These are phyloP conservation scores for Dicaeum eximium DNA, from an alignment of 2,113 vertebrate genomes.

Conservation along the genomic window DNA sequence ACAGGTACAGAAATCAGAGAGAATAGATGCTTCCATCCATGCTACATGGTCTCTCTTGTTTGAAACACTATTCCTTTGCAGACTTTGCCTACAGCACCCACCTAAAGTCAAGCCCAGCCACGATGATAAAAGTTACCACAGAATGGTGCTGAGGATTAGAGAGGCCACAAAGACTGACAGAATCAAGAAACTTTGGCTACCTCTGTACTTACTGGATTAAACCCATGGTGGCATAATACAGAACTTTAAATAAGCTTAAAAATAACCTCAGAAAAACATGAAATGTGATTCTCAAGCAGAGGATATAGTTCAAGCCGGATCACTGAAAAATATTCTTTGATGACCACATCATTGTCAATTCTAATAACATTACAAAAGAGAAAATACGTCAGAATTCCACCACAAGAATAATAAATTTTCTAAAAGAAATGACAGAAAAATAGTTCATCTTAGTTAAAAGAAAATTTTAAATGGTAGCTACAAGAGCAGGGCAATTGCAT, in stretches of 20 bases:
- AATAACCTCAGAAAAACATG: neutral
- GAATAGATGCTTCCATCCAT: neutral
- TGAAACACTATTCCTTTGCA: neutral
- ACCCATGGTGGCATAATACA: neutral
- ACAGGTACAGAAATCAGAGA: neutral
- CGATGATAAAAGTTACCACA: neutral
- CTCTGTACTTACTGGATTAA: neutral
- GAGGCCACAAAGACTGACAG: neutral
- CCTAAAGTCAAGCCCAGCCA: neutral
- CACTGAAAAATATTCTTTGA: neutral
- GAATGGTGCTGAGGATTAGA: neutral
- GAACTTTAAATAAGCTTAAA: neutral
- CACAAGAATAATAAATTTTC: neutral
- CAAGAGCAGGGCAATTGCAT: no score
- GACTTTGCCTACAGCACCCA: neutral
- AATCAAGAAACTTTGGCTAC: neutral
- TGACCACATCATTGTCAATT: neutral
- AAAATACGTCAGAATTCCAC: neutral
- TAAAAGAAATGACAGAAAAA: neutral
- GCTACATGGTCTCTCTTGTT: neutral
- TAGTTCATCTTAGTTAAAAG: neutral
- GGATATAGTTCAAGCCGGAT: neutral
- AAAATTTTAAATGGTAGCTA: neutral
- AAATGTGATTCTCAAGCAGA: neutral
- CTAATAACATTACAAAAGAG: neutral